Percentiles rank a stretch among this genome's conserved stretches.
phyloP scores from a whole-genome alignment of 2,888 invertebrate genomes.

The Lochmaea capreae region DNA sequence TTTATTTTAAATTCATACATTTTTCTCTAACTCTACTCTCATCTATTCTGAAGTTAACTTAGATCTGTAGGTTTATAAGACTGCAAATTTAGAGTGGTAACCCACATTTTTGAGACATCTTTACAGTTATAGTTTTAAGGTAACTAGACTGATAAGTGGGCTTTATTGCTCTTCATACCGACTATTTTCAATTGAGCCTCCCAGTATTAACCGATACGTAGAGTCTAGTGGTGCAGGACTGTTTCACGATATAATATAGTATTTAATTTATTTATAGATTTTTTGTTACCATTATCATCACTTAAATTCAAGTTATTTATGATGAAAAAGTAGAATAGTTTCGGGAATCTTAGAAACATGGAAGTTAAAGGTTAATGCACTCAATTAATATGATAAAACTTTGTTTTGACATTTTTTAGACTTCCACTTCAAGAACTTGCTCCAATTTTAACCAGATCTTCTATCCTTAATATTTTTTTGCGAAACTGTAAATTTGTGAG shows the following conservation, averaged over 20 bases:
- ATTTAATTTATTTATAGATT: background rate
- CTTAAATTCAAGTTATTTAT: constrained; percentile 2
- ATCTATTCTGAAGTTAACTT: constrained; percentile 31
- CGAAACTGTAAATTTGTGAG: too few relatives aligned
- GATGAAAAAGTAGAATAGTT: background rate
- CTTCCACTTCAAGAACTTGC: background rate
- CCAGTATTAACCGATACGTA: constrained; percentile 30
- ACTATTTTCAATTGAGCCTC: constrained; percentile 34
- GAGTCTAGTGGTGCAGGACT: constrained; percentile 31
- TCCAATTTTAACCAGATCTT: too few relatives aligned
- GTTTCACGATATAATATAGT: constrained; percentile 4
- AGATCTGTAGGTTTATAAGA: constrained; percentile 33
- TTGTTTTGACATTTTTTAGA: background rate
- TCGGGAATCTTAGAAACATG: background rate
- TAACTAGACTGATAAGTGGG: constrained; percentile 32
- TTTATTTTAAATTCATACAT: background rate
- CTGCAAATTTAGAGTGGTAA: constrained; percentile 29
- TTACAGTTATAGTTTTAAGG: constrained; percentile 29
- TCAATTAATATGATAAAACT: background rate
- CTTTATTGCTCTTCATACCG: constrained; percentile 15
- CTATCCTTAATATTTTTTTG: too few relatives aligned
- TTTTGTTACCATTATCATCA: constrained; percentile 1
- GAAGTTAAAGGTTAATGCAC: background rate
- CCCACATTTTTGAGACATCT: constrained; percentile 34
- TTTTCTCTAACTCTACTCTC: constrained; percentile 11